phyloP scores from a whole-genome alignment of 2,888 invertebrate genomes.

The Tinea trinotella region DNA sequence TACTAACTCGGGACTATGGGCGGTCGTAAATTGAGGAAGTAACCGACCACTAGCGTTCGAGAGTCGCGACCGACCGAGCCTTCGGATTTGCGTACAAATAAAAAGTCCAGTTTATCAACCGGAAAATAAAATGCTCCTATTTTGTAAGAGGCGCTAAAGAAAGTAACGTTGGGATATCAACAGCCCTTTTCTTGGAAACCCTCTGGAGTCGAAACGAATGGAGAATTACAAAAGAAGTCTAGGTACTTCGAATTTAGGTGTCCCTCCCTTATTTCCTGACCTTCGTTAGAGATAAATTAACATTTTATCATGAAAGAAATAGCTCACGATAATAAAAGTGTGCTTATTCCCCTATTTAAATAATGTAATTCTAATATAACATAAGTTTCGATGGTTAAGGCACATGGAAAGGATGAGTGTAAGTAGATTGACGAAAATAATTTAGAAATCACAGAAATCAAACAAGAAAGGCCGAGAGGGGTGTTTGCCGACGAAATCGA shows the following conservation, averaged over 20 bases:
- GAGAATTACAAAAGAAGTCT: not conserved
- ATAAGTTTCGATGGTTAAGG: too few relatives aligned
- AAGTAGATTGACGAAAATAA: too few relatives aligned
- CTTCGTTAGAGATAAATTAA: not conserved
- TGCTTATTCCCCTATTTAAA: too few relatives aligned
- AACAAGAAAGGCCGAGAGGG: too few relatives aligned
- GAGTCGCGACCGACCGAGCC: constrained; percentile 28
- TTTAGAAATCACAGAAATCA: too few relatives aligned
- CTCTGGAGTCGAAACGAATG: not conserved
- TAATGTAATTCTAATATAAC: too few relatives aligned
- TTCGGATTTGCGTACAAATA: constrained; percentile 62
- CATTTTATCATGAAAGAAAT: not conserved
- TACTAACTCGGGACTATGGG: constrained; percentile 52
- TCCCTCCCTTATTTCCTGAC: not conserved
- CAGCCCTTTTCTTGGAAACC: not conserved
- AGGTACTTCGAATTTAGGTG: not conserved
- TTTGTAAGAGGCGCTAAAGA: constrained; percentile 2
- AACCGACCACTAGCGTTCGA: constrained; percentile 48
- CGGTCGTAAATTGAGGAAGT: constrained; percentile 56
- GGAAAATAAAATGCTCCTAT: constrained; percentile 30
- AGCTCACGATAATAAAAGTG: too few relatives aligned
- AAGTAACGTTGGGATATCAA: not conserved
- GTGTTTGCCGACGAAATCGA: too few relatives aligned
- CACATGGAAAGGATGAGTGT: too few relatives aligned
- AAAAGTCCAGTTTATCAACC: constrained; percentile 53